Conservation (phyloP, 1,140 invertebrate genomes). For the Phortica variegata region DNA sequence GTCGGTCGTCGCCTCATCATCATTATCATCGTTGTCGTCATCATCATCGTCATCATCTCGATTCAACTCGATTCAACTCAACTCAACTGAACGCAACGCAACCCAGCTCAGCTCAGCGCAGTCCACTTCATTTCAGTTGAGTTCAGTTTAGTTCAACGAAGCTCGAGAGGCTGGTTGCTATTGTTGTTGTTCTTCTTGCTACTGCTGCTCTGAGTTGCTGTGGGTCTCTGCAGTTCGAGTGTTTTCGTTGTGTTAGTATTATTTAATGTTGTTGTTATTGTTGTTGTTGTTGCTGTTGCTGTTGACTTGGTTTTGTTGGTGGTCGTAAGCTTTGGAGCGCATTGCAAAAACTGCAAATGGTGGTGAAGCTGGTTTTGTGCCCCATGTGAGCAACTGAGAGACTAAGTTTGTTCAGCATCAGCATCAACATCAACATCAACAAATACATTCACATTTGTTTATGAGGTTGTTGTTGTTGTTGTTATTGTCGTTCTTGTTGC, state of each 20-base stretch:
- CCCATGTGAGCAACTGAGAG: conserved; percentile 21
- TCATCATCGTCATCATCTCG: conserved; percentile 8
- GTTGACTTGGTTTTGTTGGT: neutral
- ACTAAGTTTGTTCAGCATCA: no score
- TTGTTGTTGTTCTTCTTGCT: conserved; percentile 12
- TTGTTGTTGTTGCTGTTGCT: neutral
- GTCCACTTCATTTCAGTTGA: conserved; percentile 21
- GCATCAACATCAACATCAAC: conserved; percentile 15
- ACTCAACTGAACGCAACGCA: no score
- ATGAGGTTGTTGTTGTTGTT: neutral
- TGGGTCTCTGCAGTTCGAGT: conserved; percentile 12
- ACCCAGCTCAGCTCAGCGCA: no score
- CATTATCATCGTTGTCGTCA: conserved; percentile 12
- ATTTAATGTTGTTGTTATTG: neutral
- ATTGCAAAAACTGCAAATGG: conserved; percentile 45
- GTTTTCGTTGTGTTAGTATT: no score
- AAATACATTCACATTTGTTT: conserved; percentile 15
- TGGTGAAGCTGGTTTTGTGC: conserved; percentile 49
- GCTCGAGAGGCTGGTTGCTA: conserved; percentile 4
- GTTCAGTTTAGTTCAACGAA: conserved; percentile 5
- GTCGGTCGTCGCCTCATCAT: conserved; percentile 24
- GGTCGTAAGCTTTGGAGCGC: conserved; percentile 7
- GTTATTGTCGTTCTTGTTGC: neutral
- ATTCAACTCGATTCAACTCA: no score
- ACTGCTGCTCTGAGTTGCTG: conserved; percentile 2